phyloP scores from a whole-genome alignment of 1,140 invertebrate species.

The Periplaneta americana region DNA sequence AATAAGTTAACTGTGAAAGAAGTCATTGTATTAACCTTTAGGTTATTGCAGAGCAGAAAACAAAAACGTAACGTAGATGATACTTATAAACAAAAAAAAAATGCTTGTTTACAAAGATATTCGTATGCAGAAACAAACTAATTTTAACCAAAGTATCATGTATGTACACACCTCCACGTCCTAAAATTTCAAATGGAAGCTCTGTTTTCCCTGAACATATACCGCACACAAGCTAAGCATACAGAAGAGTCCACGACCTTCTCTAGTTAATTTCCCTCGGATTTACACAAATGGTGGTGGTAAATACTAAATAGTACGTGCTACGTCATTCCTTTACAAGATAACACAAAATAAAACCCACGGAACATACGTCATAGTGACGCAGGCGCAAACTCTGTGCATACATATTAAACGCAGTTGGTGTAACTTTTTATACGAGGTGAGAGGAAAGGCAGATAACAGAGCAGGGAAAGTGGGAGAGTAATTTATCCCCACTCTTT shows the following conservation, averaged over 20 bases:
- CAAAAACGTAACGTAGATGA: no score
- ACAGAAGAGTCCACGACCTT: not conserved
- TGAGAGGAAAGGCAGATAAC: not conserved
- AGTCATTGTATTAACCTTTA: no score
- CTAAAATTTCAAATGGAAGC: not conserved
- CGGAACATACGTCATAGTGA: not conserved
- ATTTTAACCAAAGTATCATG: no score
- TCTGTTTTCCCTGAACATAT: not conserved
- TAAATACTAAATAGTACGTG: not conserved
- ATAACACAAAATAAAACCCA: not conserved
- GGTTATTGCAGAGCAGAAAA: no score
- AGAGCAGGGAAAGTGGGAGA: no score
- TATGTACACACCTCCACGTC: no score
- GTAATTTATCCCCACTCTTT: not conserved
- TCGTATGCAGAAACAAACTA: no score
- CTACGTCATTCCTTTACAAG: not conserved
- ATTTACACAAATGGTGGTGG: not conserved
- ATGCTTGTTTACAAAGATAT: no score
- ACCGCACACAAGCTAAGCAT: not conserved
- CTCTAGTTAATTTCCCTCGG: not conserved
- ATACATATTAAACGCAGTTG: not conserved
- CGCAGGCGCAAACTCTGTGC: not conserved
- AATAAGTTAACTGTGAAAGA: no score
- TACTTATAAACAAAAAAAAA: no score
- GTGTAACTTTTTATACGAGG: not conserved